These are phyloP conservation scores for Elgonia sp. DNA, from an alignment of 2,888 invertebrate species.

Conservation along the genomic window DNA sequence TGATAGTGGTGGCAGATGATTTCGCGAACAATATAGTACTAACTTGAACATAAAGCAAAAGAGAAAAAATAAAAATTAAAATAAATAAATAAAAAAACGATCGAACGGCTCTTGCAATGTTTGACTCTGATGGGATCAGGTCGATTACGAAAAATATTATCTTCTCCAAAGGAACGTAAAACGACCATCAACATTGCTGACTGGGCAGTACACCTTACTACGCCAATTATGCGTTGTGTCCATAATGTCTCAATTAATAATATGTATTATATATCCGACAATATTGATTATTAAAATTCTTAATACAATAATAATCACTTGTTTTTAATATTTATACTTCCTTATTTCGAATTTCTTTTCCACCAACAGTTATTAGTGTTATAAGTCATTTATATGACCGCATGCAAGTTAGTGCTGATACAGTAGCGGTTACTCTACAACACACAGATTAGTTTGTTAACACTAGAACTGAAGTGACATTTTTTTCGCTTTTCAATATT, in stretches of 20 bases:
- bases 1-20: constrained; percentile 83
- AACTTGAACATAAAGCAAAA: constrained; percentile 61
- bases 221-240: constrained; percentile 86
- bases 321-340: neutral
- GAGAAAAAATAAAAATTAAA: neutral
- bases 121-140: constrained; percentile 45
- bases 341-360: too few relatives aligned
- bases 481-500: too few relatives aligned
- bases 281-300: constrained; percentile 87
- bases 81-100: neutral
- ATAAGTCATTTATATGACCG: too few relatives aligned
- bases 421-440: too few relatives aligned
- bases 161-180: constrained; percentile 49
- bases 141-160: constrained; percentile 47
- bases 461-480: too few relatives aligned
- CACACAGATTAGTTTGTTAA: too few relatives aligned
- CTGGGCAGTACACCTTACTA: constrained; percentile 82
- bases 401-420: too few relatives aligned
- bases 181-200: constrained; percentile 59
- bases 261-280: constrained; percentile 86
- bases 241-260: constrained; percentile 86
- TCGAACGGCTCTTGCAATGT: constrained; percentile 42
- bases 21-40: constrained; percentile 67
- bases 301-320: constrained; percentile 82
- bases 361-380: too few relatives aligned